These are phyloP conservation scores for Labeo catla DNA, from an alignment of 2,113 vertebrate species.

Conservation along the genomic window DNA sequence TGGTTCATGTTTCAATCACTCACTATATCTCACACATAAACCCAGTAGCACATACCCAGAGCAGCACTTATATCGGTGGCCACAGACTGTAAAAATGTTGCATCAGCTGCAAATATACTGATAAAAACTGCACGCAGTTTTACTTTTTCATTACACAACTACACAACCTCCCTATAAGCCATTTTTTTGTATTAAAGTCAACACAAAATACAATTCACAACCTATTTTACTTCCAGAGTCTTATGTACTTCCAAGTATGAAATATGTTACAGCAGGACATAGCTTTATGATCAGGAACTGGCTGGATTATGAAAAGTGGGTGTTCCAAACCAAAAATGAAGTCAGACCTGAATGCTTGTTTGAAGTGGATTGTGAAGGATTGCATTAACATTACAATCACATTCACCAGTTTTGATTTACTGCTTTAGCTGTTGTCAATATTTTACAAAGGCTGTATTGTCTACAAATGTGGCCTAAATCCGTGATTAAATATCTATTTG, in stretches of 20 bases:
- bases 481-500: neutral
- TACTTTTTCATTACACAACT: neutral
- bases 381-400: neutral
- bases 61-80: neutral
- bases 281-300: neutral
- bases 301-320: neutral
- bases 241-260: neutral
- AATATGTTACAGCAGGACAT: neutral
- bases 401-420: neutral
- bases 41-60: neutral
- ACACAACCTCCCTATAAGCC: neutral
- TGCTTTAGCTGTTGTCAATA: neutral
- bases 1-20: constrained; percentile 29
- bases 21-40: constrained; percentile 9
- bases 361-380: neutral
- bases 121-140: neutral
- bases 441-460: neutral
- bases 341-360: neutral
- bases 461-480: neutral
- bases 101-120: neutral
- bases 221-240: neutral
- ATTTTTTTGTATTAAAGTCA: neutral
- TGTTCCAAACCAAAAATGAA: neutral
- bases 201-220: neutral
- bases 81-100: neutral